These are phyloP conservation scores for Anneissia japonica DNA, from an alignment of 35 echinoderm and acorn worm genomes.

Conservation along the genomic window DNA sequence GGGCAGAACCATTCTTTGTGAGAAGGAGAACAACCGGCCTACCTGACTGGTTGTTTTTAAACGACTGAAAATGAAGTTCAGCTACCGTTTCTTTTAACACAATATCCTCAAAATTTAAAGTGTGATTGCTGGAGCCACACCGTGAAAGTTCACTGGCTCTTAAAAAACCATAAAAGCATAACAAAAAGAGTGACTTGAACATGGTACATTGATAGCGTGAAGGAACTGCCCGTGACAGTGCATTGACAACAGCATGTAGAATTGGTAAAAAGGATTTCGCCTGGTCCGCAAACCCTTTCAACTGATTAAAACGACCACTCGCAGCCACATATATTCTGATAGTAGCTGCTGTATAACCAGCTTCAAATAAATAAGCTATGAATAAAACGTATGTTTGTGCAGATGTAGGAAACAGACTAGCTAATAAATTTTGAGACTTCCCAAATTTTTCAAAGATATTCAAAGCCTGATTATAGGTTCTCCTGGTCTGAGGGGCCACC, in stretches of 20 bases:
- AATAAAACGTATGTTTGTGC: not conserved
- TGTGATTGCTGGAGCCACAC: not conserved
- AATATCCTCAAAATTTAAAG: not conserved
- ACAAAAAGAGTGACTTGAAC: conserved; percentile 6
- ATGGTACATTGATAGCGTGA: not conserved
- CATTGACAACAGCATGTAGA: not conserved
- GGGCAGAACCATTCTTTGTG: not conserved
- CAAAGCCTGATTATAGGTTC: no score
- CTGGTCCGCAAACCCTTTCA: conserved; percentile 7
- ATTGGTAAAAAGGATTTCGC: not conserved
- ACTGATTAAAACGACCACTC: not conserved
- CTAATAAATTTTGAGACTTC: no score
- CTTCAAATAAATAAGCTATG: not conserved
- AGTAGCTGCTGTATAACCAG: not conserved
- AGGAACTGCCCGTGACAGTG: not conserved
- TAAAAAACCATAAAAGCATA: not conserved
- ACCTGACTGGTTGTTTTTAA: conserved; percentile 11
- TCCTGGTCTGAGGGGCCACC: no score
- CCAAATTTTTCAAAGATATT: not conserved
- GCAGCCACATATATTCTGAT: conserved; percentile 21
- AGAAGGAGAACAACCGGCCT: not conserved
- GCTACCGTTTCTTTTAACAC: no score
- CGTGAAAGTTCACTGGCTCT: conserved; percentile 6
- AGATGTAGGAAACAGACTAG: not conserved
- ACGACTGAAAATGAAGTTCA: not conserved